phyloP scores from a whole-genome alignment of 2,888 invertebrate genomes.

The Acronicta psi region DNA sequence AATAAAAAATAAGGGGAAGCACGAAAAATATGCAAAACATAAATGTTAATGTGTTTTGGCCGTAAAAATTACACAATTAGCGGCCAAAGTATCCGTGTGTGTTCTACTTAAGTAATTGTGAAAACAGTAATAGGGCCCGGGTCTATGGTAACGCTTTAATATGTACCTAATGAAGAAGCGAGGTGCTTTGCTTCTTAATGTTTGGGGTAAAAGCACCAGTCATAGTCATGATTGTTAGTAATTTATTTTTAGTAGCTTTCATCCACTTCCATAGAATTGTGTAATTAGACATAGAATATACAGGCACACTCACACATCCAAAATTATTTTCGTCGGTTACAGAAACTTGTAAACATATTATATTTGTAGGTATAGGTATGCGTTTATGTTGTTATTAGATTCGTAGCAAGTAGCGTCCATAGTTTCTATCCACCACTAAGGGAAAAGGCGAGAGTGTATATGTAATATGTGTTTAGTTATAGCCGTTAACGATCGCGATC shows the following conservation, averaged over 20 bases:
- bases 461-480: too few species aligned
- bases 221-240: neutral
- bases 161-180: constrained; percentile 3
- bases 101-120: neutral
- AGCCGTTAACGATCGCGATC: too few species aligned
- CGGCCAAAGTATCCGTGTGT: neutral
- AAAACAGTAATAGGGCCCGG: neutral
- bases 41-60: constrained; percentile 12
- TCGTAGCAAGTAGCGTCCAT: too few species aligned
- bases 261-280: too few species aligned
- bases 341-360: too few species aligned
- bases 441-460: too few species aligned
- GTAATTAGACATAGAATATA: too few species aligned
- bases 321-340: too few species aligned
- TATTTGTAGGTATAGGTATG: too few species aligned
- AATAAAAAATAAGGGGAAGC: constrained; percentile 1
- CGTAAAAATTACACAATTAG: constrained; percentile 12
- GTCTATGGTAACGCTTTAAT: constrained; percentile 4
- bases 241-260: neutral
- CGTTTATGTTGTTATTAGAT: too few species aligned
- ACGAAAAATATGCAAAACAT: neutral
- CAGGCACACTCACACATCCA: too few species aligned
- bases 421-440: too few species aligned
- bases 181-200: neutral
- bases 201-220: neutral